A percentile compares a stretch with the other conserved stretches of the same genome.
Evolutionary conservation across 2,113 vertebrate species (phyloP).

Genomic region (Tupaia chinensis): DNA sequence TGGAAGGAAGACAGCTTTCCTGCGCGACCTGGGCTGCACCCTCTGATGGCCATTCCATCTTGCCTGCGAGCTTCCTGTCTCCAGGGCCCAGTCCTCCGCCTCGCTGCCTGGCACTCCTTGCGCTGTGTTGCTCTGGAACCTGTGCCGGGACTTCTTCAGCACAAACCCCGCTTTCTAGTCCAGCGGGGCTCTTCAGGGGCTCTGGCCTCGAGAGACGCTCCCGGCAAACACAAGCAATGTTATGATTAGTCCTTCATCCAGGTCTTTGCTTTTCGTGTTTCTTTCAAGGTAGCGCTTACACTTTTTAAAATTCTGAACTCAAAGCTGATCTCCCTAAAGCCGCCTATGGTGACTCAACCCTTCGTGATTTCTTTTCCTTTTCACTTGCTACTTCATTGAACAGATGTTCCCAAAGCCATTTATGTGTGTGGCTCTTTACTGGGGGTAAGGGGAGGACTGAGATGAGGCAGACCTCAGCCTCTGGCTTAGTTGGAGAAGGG

Average conservation of each 20-base stretch:
- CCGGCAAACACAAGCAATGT: not conserved
- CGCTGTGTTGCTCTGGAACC: not conserved
- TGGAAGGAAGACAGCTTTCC: constrained; percentile 34
- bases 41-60: constrained; percentile 68
- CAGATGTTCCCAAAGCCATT: not conserved
- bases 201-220: not conserved
- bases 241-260: not conserved
- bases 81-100: constrained; percentile 7
- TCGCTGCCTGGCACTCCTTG: not conserved
- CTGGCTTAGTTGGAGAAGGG: not conserved
- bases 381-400: not conserved
- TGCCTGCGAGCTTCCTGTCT: constrained; percentile 63
- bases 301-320: not conserved
- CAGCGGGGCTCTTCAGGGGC: not conserved
- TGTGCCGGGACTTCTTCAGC: not conserved
- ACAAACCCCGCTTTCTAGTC: not conserved
- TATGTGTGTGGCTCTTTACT: not conserved
- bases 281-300: not conserved
- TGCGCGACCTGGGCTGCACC: constrained; percentile 62
- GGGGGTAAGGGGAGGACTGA: not conserved
- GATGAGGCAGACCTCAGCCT: not conserved
- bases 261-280: not conserved
- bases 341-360: not conserved
- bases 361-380: not conserved
- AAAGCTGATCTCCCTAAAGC: not conserved